Base-by-base conservation (phyloP, 2,888 invertebrate genomes). In the Brachyptera risi region DNA sequence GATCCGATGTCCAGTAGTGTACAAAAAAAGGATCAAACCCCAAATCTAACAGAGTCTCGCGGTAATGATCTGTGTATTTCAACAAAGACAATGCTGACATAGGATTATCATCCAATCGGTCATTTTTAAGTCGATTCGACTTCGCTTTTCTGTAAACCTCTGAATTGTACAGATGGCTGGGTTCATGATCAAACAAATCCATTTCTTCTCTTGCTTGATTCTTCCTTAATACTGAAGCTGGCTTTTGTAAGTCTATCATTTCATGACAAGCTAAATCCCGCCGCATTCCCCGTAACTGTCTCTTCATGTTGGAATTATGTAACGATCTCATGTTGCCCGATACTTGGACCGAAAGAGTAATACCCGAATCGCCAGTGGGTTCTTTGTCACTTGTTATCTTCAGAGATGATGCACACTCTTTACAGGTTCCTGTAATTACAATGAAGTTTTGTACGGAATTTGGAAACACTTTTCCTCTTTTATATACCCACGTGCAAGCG, bases 161-260 rank as follows among this genome's bases (percentile, higher is more conserved):
- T 15, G 40, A 9, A 9, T 23, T 47, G 26, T 63, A 62, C 0
- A 65, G 21, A 54, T 57, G 35, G 23, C 49, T 24, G 17, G 63
- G 62, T 47, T 65, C 59, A 1, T 21, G 21, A 23, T 65, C 63
- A 51, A 63, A 57, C 21, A 59, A 59, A 11, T 62, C 13, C 60
- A 62, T 64, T 26, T 38, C n/a, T 50, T 49, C 24, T 2, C 44
- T 50, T 4, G 63, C 65, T 15, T 57, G 26, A 5, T 42, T 49
- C 57, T 59, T 54, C 4, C 58, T 44, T 7, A 61, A 19, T 21
- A 24, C 24, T 4, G 59, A 9, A 3, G 65, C 51, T n/a, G 59
- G 38, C 13, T 31, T 11, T 31, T 31, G 5, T 5, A 5, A 7
- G 31, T 31, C 31, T 31, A 31, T 31, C 31, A 31, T 31, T 31